Base-by-base conservation (phyloP, 1,140 invertebrate genomes). In the Hetaerina americana region DNA sequence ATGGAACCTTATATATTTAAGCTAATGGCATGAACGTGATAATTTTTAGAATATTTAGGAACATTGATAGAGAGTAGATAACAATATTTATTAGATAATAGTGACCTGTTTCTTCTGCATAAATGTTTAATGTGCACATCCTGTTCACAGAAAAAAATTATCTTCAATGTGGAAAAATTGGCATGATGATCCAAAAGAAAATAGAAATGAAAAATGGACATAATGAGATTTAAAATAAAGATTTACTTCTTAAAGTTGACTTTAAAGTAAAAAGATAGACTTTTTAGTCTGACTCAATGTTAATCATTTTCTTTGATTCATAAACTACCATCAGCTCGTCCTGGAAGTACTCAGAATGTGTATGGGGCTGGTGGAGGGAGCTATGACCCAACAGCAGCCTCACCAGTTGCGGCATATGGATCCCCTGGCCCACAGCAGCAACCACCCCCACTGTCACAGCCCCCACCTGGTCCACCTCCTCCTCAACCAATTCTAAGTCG, bases 341-440 rank as follows among this genome's bases (percentile, higher is more conserved):
- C 90, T 24, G 85, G 84, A 66, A 90, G 88, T 72, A 85, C 87
- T 18, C 89, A 90, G 78, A 88, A 88, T 75, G 87, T 88, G 3
- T 90, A 90, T 76, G 40, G 40, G 3, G 22, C 40, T 57, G 40
- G 40, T 57, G 40, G 40, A 3, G 84, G 83, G 67, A 85, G 80
- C 69, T 91, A 90, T 72, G 89, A 91, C 76, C 83, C 87, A 8
- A 89, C 87, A 68, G 86, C 67, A 5, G 67, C 67, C 15, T 68
- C 67, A 18, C 67, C 67, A 26, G 67, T 68, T 3, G 67, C 67
- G 12, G 40, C 40, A 81, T 22, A 87, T 71, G 85, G 85, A 0
- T 85, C 85, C 28, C 84, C 85, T n/a, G 81, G 80, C 6, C 82
- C 80, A 72, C 70, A 79, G 75, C 75, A 76, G 75, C 68, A 77